These are phyloP conservation scores for Papilio polytes DNA, from an alignment of 1,140 invertebrate species.

Conservation along the genomic window DNA sequence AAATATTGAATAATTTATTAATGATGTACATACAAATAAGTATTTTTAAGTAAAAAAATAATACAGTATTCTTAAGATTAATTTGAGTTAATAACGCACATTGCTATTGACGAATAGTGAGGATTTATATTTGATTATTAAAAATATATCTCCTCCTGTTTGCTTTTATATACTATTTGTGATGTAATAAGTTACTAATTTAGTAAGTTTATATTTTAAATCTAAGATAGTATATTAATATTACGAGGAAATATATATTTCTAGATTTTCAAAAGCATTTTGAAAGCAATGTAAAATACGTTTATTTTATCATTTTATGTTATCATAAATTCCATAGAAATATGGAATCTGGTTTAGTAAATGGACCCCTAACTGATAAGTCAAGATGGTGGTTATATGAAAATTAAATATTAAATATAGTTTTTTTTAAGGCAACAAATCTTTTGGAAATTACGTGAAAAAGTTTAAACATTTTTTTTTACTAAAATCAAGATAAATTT, in stretches of 20 bases:
- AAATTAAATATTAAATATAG: too few species aligned
- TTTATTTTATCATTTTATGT: too few species aligned
- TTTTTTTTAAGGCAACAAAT: too few species aligned
- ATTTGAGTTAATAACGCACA: slow-evolving; percentile 26
- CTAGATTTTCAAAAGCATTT: not conserved
- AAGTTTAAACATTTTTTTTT: too few species aligned
- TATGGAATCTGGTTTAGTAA: too few species aligned
- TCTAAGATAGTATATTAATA: not conserved
- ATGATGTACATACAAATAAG: slow-evolving; percentile 17
- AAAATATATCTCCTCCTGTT: slow-evolving; percentile 81
- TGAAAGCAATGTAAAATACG: too few species aligned
- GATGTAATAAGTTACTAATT: slow-evolving; percentile 42
- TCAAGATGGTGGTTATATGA: too few species aligned
- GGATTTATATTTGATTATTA: slow-evolving; percentile 75
- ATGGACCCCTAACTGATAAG: too few species aligned
- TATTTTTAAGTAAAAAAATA: not conserved
- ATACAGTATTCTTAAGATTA: not conserved
- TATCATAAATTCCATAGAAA: too few species aligned
- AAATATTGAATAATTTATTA: not conserved
- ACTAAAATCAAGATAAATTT: too few species aligned
- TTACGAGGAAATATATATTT: not conserved
- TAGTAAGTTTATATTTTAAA: not conserved
- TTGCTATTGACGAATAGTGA: slow-evolving; percentile 69
- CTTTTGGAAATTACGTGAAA: too few species aligned
- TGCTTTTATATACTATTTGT: slow-evolving; percentile 60